Conservation (phyloP, 2,113 vertebrate species). For the Litocranius walleri region DNA sequence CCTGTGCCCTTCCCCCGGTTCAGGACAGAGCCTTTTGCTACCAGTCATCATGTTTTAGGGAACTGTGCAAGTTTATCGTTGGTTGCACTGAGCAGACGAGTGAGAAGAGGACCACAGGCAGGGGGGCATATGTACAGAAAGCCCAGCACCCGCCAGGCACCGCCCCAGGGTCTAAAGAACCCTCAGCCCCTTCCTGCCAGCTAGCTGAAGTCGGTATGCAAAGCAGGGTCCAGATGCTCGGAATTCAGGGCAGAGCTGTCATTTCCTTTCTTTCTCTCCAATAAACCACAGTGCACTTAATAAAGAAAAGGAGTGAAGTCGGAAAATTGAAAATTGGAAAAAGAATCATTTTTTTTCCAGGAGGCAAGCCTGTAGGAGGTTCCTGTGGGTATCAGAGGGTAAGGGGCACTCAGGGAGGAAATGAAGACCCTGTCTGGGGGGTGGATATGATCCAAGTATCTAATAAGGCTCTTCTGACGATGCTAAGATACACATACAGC, state of each 20-base stretch:
- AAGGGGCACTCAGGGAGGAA: conserved; percentile 42
- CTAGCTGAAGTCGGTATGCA: conserved; percentile 51
- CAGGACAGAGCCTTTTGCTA: neutral
- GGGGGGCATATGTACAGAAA: fast-evolving
- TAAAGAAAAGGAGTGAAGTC: conserved; percentile 62
- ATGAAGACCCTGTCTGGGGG: conserved; percentile 46
- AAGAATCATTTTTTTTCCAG: conserved; percentile 6
- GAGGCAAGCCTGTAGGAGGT: conserved; percentile 48
- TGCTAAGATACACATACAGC: neutral
- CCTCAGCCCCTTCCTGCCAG: neutral
- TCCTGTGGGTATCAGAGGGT: conserved; percentile 52
- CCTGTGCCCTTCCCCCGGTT: neutral
- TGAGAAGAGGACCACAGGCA: neutral
- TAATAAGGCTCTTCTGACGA: conserved; percentile 53
- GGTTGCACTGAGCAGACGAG: neutral
- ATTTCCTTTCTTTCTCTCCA: neutral
- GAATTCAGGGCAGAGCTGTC: conserved; percentile 3
- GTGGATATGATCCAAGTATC: neutral
- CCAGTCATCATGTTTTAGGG: neutral
- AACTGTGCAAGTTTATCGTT: neutral
- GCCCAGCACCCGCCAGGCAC: neutral
- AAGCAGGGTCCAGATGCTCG: conserved; percentile 50
- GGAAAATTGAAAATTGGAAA: conserved; percentile 64
- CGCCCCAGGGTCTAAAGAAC: neutral
- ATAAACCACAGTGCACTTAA: conserved; percentile 20